Evolutionary conservation across 2,113 vertebrate species (phyloP).

Genomic region (Rhadina sibilatrix): DNA sequence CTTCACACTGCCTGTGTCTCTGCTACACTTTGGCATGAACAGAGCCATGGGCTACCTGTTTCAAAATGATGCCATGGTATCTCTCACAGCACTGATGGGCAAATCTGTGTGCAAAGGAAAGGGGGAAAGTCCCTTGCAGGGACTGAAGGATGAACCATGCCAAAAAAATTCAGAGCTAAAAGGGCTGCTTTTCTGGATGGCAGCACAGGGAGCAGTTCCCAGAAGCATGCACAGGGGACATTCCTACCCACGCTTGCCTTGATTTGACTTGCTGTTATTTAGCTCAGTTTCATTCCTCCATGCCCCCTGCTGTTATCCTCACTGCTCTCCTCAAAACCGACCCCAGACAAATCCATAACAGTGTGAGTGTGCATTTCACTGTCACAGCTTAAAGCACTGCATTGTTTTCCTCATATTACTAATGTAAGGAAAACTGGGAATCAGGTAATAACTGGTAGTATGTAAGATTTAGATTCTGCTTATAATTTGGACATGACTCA

Average conservation of each 20-base stretch:
- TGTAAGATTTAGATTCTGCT: not conserved
- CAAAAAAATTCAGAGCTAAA: rapidly evolving
- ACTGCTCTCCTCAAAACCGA: rapidly evolving
- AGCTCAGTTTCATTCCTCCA: not conserved
- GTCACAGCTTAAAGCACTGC: not conserved
- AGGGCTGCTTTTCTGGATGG: not conserved
- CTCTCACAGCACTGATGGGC: not conserved
- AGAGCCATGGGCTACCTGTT: not conserved
- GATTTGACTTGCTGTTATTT: not conserved
- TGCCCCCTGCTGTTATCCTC: not conserved
- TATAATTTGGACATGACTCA: not conserved
- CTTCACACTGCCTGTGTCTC: rapidly evolving
- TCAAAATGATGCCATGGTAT: rapidly evolving
- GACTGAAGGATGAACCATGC: not conserved
- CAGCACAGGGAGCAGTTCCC: not conserved
- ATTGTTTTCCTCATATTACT: not conserved
- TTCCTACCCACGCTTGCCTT: not conserved
- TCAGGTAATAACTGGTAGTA: not conserved
- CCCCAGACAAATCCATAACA: not conserved
- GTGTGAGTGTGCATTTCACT: not conserved
- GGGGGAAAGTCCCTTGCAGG: too few species aligned
- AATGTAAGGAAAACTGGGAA: not conserved
- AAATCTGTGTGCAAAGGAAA: not conserved
- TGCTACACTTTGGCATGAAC: not conserved
- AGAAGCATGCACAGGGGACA: not conserved